Base-by-base conservation (phyloP, 2,888 invertebrate genomes). In the Monopis laevigella region DNA sequence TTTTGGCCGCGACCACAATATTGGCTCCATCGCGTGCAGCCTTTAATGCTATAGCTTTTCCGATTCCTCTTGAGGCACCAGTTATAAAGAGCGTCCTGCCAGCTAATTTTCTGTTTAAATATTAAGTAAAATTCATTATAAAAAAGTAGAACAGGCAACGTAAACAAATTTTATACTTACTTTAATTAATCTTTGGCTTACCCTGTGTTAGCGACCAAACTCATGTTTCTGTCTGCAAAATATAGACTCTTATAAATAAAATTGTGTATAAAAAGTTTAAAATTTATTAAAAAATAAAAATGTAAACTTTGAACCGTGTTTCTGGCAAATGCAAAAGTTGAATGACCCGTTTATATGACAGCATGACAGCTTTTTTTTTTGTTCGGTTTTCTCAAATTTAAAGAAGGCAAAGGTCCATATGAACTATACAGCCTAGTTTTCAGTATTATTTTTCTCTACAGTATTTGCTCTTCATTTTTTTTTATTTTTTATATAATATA, bases 1-100 rank as follows among this genome's bases (percentile, higher is more conserved):
- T 96, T 82, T 96, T 96, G 3, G 96, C 96, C 40, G 95, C 96
- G 48, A 96, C 85, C 10, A 95, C 89, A 52, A 96, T 84, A 68
- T 96, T 96, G 0, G 95, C 96, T 18, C 96, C 96, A 85, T 96
- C 95, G 65, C 84, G 87, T 0, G 97, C 96, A 2, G 91, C 91
- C 75, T 95, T 97, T 43, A 97, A 62, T 3, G 96, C 98, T 52
- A 98, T 97, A 11, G 90, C 91, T 72, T 96, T 93, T 1, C 98
- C 98, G 57, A 98, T 98, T 18, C 98, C 98, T 53, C 98, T 85
- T 41, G 96, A 96, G 11, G 95, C 98, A 32, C 98, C 98, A 18
- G 97, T 96, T 49, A 98, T 93, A 58, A 98, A 96, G 42, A 96
- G 74, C 2, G 98, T 98, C 50, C 89, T 88, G 2, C 97, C 97